phyloP scores from a whole-genome alignment of 2,113 vertebrate species.

The Mesoclemmys tuberculata region DNA sequence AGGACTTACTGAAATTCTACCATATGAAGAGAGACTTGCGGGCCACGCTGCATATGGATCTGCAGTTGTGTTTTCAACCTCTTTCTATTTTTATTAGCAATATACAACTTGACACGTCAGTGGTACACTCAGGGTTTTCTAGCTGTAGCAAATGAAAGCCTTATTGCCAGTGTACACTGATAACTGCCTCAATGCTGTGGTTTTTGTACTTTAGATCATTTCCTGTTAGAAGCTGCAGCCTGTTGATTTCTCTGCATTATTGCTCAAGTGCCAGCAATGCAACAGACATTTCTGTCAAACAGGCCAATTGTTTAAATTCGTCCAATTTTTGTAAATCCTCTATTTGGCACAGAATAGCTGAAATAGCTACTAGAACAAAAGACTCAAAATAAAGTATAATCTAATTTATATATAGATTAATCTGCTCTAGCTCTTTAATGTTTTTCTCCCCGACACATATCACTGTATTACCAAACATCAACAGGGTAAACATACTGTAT shows the following conservation, averaged over 20 bases:
- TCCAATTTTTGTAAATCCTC: neutral
- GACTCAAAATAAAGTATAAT: neutral
- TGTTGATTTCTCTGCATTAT: accelerated
- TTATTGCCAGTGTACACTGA: neutral
- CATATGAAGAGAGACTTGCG: neutral
- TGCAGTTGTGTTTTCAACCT: accelerated
- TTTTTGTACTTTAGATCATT: neutral
- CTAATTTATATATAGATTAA: conserved; percentile 3
- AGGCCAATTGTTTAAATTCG: neutral
- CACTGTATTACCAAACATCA: neutral
- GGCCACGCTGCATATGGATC: accelerated
- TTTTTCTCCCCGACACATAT: neutral
- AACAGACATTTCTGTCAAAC: accelerated
- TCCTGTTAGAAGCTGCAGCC: neutral
- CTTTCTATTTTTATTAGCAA: neutral
- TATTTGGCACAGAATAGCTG: neutral
- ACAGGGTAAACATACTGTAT: neutral
- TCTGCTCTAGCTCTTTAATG: neutral
- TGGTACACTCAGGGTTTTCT: neutral
- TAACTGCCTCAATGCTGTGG: neutral
- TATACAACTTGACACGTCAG: neutral
- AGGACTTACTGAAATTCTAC: accelerated
- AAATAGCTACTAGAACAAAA: accelerated
- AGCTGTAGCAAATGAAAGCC: neutral
- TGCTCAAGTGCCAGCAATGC: neutral